Conservation (phyloP, 2,888 invertebrate genomes). For the Perizoma flavofasciatum region DNA sequence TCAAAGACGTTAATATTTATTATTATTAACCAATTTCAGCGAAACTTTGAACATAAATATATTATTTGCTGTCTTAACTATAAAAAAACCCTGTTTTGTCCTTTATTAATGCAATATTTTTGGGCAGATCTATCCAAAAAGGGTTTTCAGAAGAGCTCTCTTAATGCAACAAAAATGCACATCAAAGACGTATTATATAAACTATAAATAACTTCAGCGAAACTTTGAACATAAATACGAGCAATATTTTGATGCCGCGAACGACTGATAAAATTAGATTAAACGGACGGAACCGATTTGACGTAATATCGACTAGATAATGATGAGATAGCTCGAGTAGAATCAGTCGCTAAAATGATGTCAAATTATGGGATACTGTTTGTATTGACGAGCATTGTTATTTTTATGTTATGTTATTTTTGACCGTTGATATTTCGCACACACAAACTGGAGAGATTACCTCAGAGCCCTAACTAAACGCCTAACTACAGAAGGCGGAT, state of each 20-base stretch:
- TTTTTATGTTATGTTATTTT: background rate
- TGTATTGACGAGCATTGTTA: background rate
- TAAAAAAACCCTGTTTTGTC: too few species aligned
- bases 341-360: slow-evolving; percentile 8
- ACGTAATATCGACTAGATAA: slow-evolving; percentile 37
- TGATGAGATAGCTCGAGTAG: slow-evolving; percentile 28
- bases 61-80: too few species aligned
- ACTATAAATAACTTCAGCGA: slow-evolving; percentile 3
- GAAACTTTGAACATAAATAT: slow-evolving; percentile 14
- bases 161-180: too few species aligned
- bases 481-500: too few species aligned
- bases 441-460: background rate
- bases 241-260: slow-evolving; percentile 28
- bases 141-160: too few species aligned
- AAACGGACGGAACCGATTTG: slow-evolving; percentile 38
- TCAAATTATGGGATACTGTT: slow-evolving; percentile 2
- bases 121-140: too few species aligned
- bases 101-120: too few species aligned
- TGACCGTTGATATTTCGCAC: background rate
- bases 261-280: slow-evolving; percentile 31
- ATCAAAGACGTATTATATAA: too few species aligned
- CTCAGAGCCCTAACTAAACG: too few species aligned
- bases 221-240: slow-evolving; percentile 16
- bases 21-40: background rate
- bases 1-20: too few species aligned